Base-by-base conservation (phyloP, 1,140 invertebrate species). In the Philotrypesis tridentata region DNA sequence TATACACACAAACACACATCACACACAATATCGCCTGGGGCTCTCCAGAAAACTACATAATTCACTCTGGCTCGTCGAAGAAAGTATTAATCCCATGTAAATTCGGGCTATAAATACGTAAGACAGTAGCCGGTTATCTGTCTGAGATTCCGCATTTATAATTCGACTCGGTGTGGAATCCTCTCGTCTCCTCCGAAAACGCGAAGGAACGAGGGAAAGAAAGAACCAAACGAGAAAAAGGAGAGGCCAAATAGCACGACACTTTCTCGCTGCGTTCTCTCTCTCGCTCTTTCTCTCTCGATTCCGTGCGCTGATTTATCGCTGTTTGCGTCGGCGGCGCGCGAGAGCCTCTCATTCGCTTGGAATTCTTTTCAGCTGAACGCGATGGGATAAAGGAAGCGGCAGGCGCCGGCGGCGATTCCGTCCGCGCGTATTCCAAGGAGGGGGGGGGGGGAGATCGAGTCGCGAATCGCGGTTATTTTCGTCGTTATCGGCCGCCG, bases 61-160 rank as follows among this genome's bases (percentile, higher is more conserved):
- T 68, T 78, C 68, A 78, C 21, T 25, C 25, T 21, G 21, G n/a
- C 14, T 55, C 2, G 9, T 55, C 2, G 9, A 72, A 33, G 12
- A 14, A 72, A 23, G 11, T 27, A 72, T 79, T 1, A n/a, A 4
- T 17, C 25, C 43, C 21, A 79, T 71, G 65, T 43, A 79, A 79
- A 79, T 72, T 33, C 71, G 68, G 25, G 60, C 48, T 61, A 74
- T 60, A 55, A 67, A 80, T 82, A 86, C 88, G 87, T 88, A 88
- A 88, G 85, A 89, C 88, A 73, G 87, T 89, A 88, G 88, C 88
- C 12, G 74, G 70, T 72, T 79, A 73, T 72, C 77, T 17, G 17
- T 27, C 0, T 71, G 74, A 83, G 82, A 88, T 88, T 88, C 72
- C 81, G 83, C 86, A 87, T n/a, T 88, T 87, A 88, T 88, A 87